These are phyloP conservation scores for Aphaenogaster rudis DNA, from an alignment of 1,140 invertebrate species.

Conservation along the genomic window DNA sequence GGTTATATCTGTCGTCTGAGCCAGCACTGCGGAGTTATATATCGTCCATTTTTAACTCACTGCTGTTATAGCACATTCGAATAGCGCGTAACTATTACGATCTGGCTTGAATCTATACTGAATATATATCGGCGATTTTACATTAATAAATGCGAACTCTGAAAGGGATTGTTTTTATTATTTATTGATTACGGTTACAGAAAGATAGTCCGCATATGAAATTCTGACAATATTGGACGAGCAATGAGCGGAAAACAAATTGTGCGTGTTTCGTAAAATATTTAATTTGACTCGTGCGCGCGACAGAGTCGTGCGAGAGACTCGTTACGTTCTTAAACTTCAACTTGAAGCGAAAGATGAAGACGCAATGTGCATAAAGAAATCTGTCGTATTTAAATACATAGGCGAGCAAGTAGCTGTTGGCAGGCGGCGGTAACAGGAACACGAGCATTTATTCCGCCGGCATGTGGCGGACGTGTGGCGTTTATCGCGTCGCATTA, in stretches of 20 bases:
- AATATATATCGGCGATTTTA: conserved; percentile 24
- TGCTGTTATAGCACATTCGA: not conserved
- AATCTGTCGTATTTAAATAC: conserved; percentile 25
- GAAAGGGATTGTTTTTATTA: not conserved
- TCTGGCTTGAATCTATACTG: not conserved
- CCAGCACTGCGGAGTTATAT: not conserved
- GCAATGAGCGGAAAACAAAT: not conserved
- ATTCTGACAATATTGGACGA: not conserved
- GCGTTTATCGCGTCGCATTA: conserved; percentile 58
- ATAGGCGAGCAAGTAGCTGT: conserved; percentile 11
- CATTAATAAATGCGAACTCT: not conserved
- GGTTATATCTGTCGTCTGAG: conserved; percentile 38
- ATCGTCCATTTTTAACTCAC: conserved; percentile 17
- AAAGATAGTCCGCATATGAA: not conserved
- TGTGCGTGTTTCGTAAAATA: not conserved
- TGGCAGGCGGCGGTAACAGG: conserved; percentile 36
- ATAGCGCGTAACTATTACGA: not conserved
- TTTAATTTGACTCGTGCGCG: not conserved
- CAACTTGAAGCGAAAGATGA: conserved; percentile 17
- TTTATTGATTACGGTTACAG: not conserved
- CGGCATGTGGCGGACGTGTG: conserved; percentile 55
- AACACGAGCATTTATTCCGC: conserved; percentile 47
- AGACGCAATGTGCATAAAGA: conserved; percentile 11
- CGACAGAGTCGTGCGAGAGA: not conserved
- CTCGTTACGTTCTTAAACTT: conserved; percentile 7